Evolutionary conservation across 2,113 vertebrate genomes (phyloP), one percentile per base, ranked within the genome.

Genomic region (Accipiter virgatus): DNA sequence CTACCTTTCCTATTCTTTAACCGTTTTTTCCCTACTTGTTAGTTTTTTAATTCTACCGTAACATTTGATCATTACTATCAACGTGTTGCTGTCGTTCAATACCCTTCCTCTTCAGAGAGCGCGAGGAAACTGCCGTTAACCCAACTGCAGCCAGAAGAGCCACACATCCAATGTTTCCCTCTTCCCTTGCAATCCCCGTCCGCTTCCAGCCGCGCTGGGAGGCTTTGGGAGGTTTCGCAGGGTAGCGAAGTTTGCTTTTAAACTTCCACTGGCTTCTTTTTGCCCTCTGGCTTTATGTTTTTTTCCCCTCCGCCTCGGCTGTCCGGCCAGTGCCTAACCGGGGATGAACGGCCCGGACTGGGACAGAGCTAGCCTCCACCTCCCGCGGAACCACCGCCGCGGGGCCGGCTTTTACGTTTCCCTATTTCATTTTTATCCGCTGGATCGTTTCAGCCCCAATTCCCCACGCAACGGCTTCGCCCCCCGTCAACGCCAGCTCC

Each of bases 131-230:
- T 5, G 55, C 36, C 5, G 26, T 4, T 11, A 10, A 10, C 11
- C 11, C 58, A 27, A 5, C 62, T 5, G 48, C 34, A 26, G 13
- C 32, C 62, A 34, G 31, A 10, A 31, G 23, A 53, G 34, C 38
- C 6, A 5, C 16, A 2, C 36, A 10, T 22, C 31, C 27, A 0
- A 1, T 5, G 15, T 4, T 2, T 3, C 1, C 13, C n/a, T 38
- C 19, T 13, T 27, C 40, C 40, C 52, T 22, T 5, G 34, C 45
- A 19, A 20, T 8, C 50, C 52, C 58, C 4, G 3, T 9, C 38
- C 7, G 4, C 4, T 2, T 14, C 36, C 67, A 11, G 63, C 87
- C 4, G 67, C 10, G 1, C 50, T 3, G 84, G 42, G 50, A 74
- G 32, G 38, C n/a, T 16, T 5, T 11, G 65, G 45, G 42, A 34